Conservation (phyloP, 2,888 invertebrate species). For the Halictus quadricinctus region DNA sequence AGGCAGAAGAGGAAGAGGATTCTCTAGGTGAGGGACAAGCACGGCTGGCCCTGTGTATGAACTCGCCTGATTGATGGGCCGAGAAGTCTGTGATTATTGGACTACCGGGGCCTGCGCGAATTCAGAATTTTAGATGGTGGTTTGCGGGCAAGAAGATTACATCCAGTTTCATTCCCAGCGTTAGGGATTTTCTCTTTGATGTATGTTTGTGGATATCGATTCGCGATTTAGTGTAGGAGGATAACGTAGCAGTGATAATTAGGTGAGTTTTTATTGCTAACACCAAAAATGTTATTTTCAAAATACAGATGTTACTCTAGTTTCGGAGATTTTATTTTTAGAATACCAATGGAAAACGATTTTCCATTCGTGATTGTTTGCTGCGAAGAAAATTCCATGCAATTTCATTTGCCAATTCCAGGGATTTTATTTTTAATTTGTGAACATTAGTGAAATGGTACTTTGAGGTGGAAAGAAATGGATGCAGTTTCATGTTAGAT, state of each 20-base stretch:
- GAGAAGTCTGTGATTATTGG: conserved; percentile 40
- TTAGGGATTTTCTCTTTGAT: neutral
- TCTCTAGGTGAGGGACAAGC: neutral
- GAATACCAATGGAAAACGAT: too few relatives aligned
- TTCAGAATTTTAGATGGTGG: neutral
- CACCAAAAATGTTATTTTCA: neutral
- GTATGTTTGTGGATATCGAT: neutral
- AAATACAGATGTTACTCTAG: neutral
- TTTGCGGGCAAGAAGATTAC: neutral
- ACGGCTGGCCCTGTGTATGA: conserved; percentile 13
- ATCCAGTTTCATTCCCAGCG: neutral
- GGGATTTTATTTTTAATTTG: too few relatives aligned
- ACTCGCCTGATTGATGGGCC: conserved; percentile 35
- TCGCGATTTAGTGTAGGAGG: neutral
- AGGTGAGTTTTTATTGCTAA: neutral
- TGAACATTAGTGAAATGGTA: too few relatives aligned
- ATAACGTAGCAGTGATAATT: neutral
- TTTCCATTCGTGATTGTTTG: too few relatives aligned
- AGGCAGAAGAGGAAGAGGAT: neutral
- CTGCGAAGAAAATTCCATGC: too few relatives aligned
- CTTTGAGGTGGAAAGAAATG: too few relatives aligned
- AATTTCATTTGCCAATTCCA: too few relatives aligned
- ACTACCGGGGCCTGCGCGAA: neutral
- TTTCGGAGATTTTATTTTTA: too few relatives aligned
- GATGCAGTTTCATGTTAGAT: too few relatives aligned